Evolutionary conservation across 2,113 vertebrate genomes (phyloP), one percentile per base, ranked within the genome.

Genomic region (Phylloscopus whistleri): DNA sequence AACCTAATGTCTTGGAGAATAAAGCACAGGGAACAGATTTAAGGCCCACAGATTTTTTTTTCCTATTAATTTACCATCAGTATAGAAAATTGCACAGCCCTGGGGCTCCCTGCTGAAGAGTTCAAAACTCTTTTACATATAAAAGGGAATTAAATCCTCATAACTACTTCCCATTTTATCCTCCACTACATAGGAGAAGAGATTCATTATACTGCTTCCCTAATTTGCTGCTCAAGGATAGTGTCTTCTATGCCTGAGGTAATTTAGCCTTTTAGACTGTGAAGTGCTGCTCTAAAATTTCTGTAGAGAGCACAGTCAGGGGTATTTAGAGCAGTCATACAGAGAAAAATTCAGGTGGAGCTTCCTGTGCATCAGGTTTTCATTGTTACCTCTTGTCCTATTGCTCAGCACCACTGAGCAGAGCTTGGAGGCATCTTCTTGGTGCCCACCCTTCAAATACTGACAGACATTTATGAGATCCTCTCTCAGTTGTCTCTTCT

Each of bases 131-230:
- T 78, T 78, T 81, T 59, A 46, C 20, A 51, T 51, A 68, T 66
- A 67, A 87, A 82, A 89, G 26, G 51, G 48, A 94, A 95, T 91
- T 74, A 95, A 94, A 87, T 84, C 62, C 59, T 91, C 69, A 55
- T 82, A 95, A 91, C 69, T 74, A 44, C 20, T 18, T 89, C 46
- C 12, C 16, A 53, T 84, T 94, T 74, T 84, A 84, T 87, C n/a
- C 17, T 81, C 37, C 13, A 58, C 59, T 64, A 60, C 37, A 74
- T 26, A 44, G 35, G 59, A 85, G 17, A 87, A 53, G 26, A 74
- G 64, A 94, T 74, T 84, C 46, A 89, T 91, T 81, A 63, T 10
- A 26, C 9, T 10, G 17, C 9, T 90, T 55, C 30, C 39, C 73
- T 85, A 82, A 94, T 90, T 87, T 93, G 30, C 62, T 84, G 21